Base-by-base conservation (phyloP, 2,113 vertebrate species). In the Cichladusa arquata region DNA sequence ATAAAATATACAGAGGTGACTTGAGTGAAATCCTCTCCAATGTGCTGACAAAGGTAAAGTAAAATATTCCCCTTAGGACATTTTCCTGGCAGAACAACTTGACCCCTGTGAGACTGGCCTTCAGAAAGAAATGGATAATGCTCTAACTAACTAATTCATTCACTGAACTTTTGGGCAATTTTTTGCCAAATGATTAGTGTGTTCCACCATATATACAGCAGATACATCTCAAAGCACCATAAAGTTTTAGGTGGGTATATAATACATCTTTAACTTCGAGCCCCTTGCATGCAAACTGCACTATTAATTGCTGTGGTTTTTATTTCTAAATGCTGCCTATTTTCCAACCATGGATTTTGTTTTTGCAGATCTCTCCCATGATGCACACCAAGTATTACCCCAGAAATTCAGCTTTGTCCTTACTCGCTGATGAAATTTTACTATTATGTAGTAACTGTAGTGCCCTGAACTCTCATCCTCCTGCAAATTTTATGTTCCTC, bases 21-120 rank as follows among this genome's bases (percentile, higher is more conserved):
- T 96, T 61, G 58, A 82, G 77, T 40, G 77, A 92, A 95, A 89
- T 71, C 31, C 57, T 79, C 48, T 90, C 48, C 78, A 57, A 20
- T 69, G 40, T 91, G 92, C 88, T 95, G 91, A 96, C 81, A 87
- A 70, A 84, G 69, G 44, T 82, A 90, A 93, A 94, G 89, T 82
- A 92, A 88, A 95, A 92, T 92, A 92, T 93, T 92, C 78, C 71
- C 83, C 77, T 67, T 83, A 79, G 85, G 81, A 86, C 56, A 25
- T 86, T 93, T 96, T 96, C 64, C 90, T 94, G 90, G 90, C 94
- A 96, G 88, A 93, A 84, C 71, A 96, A 38, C 36, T 69, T 93
- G 93, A 94, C 82, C 77, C 73, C 45, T 62, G 25, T 81, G 82
- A 86, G 87, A 83, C 51, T 87, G 42, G 77, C 73, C 60, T 92